phyloP scores from a whole-genome alignment of 2,797 vertebrate genomes.

The Orientallactaga sibirica region DNA sequence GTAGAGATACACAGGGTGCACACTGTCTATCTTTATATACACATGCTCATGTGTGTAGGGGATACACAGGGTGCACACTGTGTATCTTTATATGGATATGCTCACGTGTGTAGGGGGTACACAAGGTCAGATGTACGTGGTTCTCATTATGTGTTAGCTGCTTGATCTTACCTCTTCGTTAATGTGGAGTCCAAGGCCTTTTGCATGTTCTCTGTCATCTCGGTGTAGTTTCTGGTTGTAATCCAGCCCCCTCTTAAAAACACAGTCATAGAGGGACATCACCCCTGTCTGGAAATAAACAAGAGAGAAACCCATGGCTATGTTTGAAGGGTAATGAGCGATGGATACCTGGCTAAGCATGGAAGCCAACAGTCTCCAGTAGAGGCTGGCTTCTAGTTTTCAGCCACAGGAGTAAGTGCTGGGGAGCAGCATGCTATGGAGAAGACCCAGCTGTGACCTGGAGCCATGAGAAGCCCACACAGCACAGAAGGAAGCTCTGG shows the following conservation, averaged over 20 bases:
- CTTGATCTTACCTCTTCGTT: slow-evolving; percentile 90
- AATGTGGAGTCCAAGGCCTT: slow-evolving; percentile 89
- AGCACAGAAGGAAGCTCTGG: neutral
- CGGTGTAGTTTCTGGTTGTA: slow-evolving; percentile 90
- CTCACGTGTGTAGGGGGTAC: too few relatives aligned
- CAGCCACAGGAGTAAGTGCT: rapidly evolving
- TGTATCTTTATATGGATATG: too few relatives aligned
- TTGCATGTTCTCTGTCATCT: slow-evolving; percentile 91
- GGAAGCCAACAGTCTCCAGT: neutral
- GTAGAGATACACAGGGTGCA: too few relatives aligned
- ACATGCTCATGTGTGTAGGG: too few relatives aligned
- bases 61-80: too few relatives aligned
- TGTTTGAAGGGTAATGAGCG: neutral
- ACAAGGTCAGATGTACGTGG: too few relatives aligned
- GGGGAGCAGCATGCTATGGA: neutral
- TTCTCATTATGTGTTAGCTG: neutral
- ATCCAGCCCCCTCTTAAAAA: slow-evolving; percentile 88
- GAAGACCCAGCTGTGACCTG: rapidly evolving
- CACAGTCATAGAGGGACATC: slow-evolving; percentile 89
- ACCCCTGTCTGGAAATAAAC: slow-evolving; percentile 87
- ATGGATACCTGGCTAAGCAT: rapidly evolving
- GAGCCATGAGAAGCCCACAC: neutral
- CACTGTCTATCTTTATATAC: too few relatives aligned
- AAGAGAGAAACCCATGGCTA: neutral
- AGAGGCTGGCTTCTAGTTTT: neutral